These are phyloP conservation scores for Aphelocoma coerulescens DNA, from an alignment of 2,113 vertebrate genomes.

Conservation along the genomic window DNA sequence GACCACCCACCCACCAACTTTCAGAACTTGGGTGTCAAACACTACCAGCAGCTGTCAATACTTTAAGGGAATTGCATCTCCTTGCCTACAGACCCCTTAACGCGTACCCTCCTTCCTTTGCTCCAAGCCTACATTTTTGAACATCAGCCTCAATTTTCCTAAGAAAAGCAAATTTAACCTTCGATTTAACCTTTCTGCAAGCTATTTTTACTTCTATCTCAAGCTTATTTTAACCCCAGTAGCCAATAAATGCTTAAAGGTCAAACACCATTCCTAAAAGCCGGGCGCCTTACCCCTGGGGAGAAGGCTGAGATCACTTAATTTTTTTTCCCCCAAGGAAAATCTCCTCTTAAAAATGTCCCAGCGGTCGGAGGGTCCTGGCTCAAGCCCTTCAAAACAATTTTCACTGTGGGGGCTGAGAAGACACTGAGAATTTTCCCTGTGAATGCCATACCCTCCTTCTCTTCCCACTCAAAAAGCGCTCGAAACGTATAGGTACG, in stretches of 20 bases:
- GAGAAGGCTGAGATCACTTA: neutral
- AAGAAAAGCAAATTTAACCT: slow-evolving; percentile 59
- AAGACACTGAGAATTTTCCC: neutral
- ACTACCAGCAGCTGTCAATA: slow-evolving; percentile 34
- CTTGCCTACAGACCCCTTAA: neutral
- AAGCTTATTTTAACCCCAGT: slow-evolving; percentile 57
- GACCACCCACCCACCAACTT: neutral
- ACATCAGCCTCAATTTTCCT: slow-evolving; percentile 28
- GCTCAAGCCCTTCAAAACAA: neutral
- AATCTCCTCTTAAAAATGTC: neutral
- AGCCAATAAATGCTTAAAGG: slow-evolving; percentile 58
- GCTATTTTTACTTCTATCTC: slow-evolving; percentile 51
- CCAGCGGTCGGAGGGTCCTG: neutral
- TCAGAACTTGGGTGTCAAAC: slow-evolving; percentile 7
- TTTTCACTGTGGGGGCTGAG: neutral
- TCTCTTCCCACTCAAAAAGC: neutral
- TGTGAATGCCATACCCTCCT: neutral
- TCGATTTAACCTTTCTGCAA: slow-evolving; percentile 56
- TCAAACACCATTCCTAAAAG: slow-evolving; percentile 41
- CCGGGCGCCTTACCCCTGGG: neutral
- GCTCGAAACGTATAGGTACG: neutral
- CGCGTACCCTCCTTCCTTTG: neutral
- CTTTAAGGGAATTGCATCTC: neutral
- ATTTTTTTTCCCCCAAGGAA: neutral
- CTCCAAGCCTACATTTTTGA: neutral